A percentile compares a stretch with the other conserved stretches of the same genome.
phyloP scores from a whole-genome alignment of 2,113 vertebrate species.

The Marmota monax region DNA sequence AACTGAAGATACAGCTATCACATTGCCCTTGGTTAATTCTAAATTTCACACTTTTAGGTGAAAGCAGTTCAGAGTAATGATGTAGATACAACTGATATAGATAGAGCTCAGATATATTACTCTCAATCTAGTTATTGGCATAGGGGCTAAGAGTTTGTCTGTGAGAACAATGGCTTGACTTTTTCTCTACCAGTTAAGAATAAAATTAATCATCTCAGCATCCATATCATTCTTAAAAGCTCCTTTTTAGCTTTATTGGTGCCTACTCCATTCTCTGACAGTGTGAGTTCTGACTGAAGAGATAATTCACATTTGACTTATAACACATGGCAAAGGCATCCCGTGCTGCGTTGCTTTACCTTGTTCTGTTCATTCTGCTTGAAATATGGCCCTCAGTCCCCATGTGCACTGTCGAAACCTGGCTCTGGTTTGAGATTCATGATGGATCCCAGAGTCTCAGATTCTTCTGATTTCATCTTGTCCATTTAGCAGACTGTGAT shows the following conservation, averaged over 20 bases:
- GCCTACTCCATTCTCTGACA: not conserved
- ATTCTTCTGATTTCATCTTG: not conserved
- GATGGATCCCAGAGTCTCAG: not conserved
- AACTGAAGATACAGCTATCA: not conserved
- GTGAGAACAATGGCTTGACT: slow-evolving; percentile 45
- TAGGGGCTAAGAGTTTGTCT: slow-evolving; percentile 22
- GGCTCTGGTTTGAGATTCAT: not conserved
- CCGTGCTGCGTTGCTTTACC: not conserved
- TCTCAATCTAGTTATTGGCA: slow-evolving; percentile 31
- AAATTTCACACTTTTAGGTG: slow-evolving; percentile 15
- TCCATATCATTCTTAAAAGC: not conserved
- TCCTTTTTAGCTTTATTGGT: not conserved
- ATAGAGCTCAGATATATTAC: not conserved
- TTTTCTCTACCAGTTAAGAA: slow-evolving; percentile 28
- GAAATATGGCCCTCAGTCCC: not conserved
- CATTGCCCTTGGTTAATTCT: slow-evolving; percentile 8
- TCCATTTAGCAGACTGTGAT: not conserved
- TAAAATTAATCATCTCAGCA: slow-evolving; percentile 24
- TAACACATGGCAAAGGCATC: not conserved
- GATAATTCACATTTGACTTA: not conserved
- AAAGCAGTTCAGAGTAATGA: not conserved
- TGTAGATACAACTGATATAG: slow-evolving; percentile 58
- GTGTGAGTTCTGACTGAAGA: not conserved
- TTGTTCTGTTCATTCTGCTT: not conserved
- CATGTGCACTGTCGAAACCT: not conserved